Evolutionary conservation across 2,113 vertebrate species (phyloP), one percentile per base, ranked within the genome.

Genomic region (Arothron firmamentum): DNA sequence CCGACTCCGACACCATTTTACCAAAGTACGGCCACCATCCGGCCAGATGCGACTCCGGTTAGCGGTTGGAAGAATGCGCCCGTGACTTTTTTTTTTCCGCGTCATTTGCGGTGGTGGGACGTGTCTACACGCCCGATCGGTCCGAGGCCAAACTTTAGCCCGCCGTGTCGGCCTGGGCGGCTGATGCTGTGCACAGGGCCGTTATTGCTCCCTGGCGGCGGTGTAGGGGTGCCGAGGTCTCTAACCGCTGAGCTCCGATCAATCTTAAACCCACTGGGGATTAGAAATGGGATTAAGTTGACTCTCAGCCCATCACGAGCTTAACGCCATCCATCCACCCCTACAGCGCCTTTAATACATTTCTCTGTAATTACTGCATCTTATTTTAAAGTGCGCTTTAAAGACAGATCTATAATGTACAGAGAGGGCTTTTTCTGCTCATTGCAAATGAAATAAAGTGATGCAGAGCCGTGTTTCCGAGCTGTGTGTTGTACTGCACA

Each of bases 201-300:
- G 70, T 77, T 81, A 71, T 72, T 74, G 67, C 53, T 65, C 64
- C 46, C 14, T 49, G 45, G 49, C 60, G 62, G 57, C 23, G 59
- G 19, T 28, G 65, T 16, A 14, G 62, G 56, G 70, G 34, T 21
- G 52, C 19, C 25, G 25, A 20, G 68, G 66, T 74, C 60, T 77
- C 80, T 81, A 74, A 67, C 67, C 56, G 59, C 65, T 83, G 77
- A 84, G 77, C 70, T 71, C 70, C 0, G 65, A 79, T 73, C 65
- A 64, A 75, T 34, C 59, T 31, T 70, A 81, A 59, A 54, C 78
- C 74, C 57, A 62, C 20, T 25, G 62, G 65, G 73, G 77, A 86
- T 88, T 86, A 87, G 80, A 75, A 52, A 80, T 56, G 62, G 75
- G 77, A 85, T 88, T 87, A 79, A 63, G 64, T 79, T 38, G 78